Evolutionary conservation across 2,113 vertebrate genomes (phyloP), one percentile per base, ranked within the genome.

Genomic region (Mohoua ochrocephala): DNA sequence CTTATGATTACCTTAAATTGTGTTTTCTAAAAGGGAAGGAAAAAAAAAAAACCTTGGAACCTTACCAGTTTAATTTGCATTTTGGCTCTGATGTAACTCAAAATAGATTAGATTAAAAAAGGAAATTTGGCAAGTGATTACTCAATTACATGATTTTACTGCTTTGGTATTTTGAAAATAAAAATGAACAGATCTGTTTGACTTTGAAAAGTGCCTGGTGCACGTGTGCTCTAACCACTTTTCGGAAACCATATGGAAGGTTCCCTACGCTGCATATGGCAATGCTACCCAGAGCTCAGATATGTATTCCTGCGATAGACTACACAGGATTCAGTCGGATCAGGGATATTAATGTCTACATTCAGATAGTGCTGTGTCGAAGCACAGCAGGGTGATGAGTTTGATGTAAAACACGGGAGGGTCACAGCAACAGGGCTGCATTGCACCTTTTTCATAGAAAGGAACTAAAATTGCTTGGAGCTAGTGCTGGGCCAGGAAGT

Each of bases 61-160:
- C 84, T 53, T 90, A 95, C 96, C 97, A 98, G 94, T 96, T 97
- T 97, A 93, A 98, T 98, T 98, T 98, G 97, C 98, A 98, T 98
- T 98, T 98, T 97, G 96, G 95, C 97, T 96, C 98, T 93, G 89
- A 94, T 97, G 96, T 95, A 97, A 97, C 97, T 98, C 97, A 97
- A 97, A 98, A 98, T 98, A 98, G 97, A 98, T 98, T 97, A 98
- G 97, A 98, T 98, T 97, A 83, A 97, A 98, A 98, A 97, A 97
- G 93, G 92, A 98, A 98, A 97, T 98, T 98, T 98, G 98, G 98
- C 98, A 98, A 97, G 93, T 97, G 98, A 98, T 98, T 98, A 98
- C 97, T 98, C 97, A 97, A 96, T 97, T 98, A 97, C 96, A 96
- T 97, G 96, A 97, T 98, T 98, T 98, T 98, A 98, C 98, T 97